These are phyloP conservation scores for Anguilla pacifica DNA, from an alignment of 2,797 vertebrate species.

Conservation along the genomic window DNA sequence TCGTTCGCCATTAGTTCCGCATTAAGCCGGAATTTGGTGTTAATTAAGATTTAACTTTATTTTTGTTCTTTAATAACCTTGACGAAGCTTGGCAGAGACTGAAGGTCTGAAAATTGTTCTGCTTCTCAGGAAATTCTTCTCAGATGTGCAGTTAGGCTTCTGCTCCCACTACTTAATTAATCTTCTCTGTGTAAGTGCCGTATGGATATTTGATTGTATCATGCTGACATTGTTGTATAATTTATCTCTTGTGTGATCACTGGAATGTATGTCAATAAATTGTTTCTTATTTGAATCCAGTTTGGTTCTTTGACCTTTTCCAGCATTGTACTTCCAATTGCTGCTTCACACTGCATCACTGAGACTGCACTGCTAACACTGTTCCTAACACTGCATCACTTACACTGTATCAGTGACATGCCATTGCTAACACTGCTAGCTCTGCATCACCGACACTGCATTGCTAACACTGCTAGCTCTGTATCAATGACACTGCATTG, in stretches of 20 bases:
- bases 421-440: too few relatives aligned
- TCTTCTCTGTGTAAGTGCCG: not conserved
- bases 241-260: constrained; percentile 12
- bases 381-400: too few relatives aligned
- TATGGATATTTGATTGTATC: not conserved
- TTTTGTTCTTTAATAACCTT: constrained; percentile 23
- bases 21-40: not conserved
- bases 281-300: not conserved
- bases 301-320: not conserved
- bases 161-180: constrained; percentile 13
- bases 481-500: too few relatives aligned
- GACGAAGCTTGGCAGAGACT: not conserved
- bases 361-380: too few relatives aligned
- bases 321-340: not conserved
- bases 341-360: too few relatives aligned
- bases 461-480: too few relatives aligned
- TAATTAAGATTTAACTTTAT: constrained; percentile 20
- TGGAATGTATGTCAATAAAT: constrained; percentile 33
- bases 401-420: too few relatives aligned
- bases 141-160: constrained; percentile 1
- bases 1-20: constrained; percentile 13
- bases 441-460: too few relatives aligned
- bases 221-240: constrained; percentile 6
- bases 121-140: not conserved
- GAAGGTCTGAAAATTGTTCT: not conserved